Evolutionary conservation across 2,888 invertebrate genomes (phyloP), one percentile per base, ranked within the genome.

Genomic region (Eurois occulta): DNA sequence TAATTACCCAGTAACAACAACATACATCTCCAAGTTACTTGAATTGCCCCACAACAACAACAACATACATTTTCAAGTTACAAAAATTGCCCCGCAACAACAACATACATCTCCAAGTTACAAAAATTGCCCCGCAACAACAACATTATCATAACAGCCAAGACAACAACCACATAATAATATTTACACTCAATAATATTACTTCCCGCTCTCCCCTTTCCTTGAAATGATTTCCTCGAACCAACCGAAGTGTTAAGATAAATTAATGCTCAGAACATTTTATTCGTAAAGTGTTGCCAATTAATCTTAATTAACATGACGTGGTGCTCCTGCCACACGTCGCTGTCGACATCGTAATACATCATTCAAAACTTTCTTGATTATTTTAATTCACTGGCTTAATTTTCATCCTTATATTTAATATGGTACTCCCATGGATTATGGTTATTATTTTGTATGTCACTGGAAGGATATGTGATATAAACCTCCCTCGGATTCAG

Each of bases 261-360:
- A 67, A 77, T 81, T 85, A 75, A 55, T 41, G 65, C 71, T 75
- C 55, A 65, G 48, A 75, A 86, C 64, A 75, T 86, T 79, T 81
- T 64, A 76, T 75, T 80, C 60, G 46, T 72, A 67, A 80, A 85
- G 72, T 84, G 77, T 77, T 75, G 72, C 55, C 77, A 68, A 86
- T 85, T 84, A 75, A 86, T 86, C 87, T 75, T 80, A 84, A 87
- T 88, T 78, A 72, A 72, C 72, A 69, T 72, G 75, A 79, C 68
- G 71, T 62, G 43, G 65, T 66, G 75, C 73, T 72, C 65, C 64
- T 35, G 73, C 83, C 78, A 65, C 81, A 81, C 73, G 72, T 77
- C 48, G 81, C 60, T 67, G 82, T 78, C 75, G 55, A 75, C 86
- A 65, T 35, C 43, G 74, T 77, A 81, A 84, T 81, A 81, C 72